A percentile compares a stretch with the other conserved stretches of the same genome.
phyloP scores from a whole-genome alignment of 2,888 invertebrate genomes.

The Melieria omissa region DNA sequence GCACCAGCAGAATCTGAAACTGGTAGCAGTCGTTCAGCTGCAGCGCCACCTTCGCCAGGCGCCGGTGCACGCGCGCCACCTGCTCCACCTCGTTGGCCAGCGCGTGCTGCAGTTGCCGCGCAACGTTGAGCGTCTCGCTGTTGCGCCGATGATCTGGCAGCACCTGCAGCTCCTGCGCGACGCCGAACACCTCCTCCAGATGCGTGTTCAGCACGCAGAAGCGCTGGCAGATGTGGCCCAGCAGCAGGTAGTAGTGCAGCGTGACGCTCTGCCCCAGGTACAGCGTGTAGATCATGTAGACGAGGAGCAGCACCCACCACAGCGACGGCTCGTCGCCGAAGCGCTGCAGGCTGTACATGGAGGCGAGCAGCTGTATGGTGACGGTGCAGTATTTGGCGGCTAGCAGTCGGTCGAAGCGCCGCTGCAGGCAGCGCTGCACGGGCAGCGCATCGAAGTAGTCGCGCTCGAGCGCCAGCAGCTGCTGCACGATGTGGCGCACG shows the following conservation, averaged over 20 bases:
- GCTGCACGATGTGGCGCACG: not conserved
- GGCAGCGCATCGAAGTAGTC: constrained; percentile 3
- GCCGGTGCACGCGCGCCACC: not conserved
- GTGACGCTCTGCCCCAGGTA: not conserved
- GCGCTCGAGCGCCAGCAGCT: constrained; percentile 5
- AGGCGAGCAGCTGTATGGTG: not conserved
- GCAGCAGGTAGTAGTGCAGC: not conserved
- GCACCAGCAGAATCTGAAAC: constrained; percentile 6
- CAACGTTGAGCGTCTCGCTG: not conserved
- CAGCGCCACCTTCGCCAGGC: not conserved
- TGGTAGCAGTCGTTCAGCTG: constrained; percentile 9
- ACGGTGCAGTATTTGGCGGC: not conserved
- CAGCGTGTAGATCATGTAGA: not conserved
- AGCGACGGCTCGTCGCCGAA: not conserved
- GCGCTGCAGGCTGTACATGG: not conserved
- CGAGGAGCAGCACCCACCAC: not conserved
- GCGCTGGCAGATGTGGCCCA: constrained; percentile 10
- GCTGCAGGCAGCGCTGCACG: not conserved
- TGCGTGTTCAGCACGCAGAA: constrained; percentile 16
- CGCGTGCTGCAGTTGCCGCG: not conserved
- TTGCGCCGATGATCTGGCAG: not conserved
- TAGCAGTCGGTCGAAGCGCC: constrained; percentile 1
- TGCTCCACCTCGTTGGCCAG: not conserved
- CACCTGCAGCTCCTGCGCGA: not conserved
- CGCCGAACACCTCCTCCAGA: not conserved